phyloP scores from a whole-genome alignment of 2,113 vertebrate species.

The Paraplagusia blochii region DNA sequence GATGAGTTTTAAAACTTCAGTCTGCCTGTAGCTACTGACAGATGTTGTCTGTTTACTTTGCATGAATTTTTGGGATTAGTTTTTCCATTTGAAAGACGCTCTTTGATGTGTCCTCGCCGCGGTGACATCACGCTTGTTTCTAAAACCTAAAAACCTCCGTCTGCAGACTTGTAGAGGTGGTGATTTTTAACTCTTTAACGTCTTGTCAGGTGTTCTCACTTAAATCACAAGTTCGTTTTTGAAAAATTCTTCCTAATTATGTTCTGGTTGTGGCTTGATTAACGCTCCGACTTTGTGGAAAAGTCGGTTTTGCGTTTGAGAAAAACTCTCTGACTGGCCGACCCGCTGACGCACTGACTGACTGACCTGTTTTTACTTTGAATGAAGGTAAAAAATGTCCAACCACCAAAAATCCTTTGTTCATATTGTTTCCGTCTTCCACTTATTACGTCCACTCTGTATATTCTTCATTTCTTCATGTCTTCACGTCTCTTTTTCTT shows the following conservation, averaged over 20 bases:
- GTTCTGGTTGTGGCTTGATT: conserved; percentile 10
- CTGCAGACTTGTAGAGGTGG: conserved; percentile 12
- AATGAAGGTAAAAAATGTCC: no score
- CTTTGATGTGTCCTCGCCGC: no score
- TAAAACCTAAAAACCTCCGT: no score
- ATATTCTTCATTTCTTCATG: conserved; percentile 36
- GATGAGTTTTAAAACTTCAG: conserved; percentile 12
- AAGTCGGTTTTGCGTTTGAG: not conserved
- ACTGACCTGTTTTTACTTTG: conserved; percentile 10
- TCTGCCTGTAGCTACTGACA: conserved; percentile 36
- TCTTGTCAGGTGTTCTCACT: not conserved
- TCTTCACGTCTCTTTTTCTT: conserved; percentile 35
- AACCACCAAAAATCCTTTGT: conserved; percentile 3
- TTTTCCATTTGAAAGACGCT: no score
- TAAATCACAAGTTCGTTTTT: conserved; percentile 6
- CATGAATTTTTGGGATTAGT: no score
- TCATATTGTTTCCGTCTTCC: conserved; percentile 2
- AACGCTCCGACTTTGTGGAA: not conserved
- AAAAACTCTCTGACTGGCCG: conserved; percentile 10
- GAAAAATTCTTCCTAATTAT: not conserved
- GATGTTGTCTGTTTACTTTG: conserved; percentile 46
- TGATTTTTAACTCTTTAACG: not conserved
- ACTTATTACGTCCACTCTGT: conserved; percentile 1
- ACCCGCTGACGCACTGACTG: no score
- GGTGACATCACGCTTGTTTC: no score